Evolutionary conservation across 2,113 vertebrate species (phyloP), one percentile per base, ranked within the genome.

Genomic region (Scomber colias): DNA sequence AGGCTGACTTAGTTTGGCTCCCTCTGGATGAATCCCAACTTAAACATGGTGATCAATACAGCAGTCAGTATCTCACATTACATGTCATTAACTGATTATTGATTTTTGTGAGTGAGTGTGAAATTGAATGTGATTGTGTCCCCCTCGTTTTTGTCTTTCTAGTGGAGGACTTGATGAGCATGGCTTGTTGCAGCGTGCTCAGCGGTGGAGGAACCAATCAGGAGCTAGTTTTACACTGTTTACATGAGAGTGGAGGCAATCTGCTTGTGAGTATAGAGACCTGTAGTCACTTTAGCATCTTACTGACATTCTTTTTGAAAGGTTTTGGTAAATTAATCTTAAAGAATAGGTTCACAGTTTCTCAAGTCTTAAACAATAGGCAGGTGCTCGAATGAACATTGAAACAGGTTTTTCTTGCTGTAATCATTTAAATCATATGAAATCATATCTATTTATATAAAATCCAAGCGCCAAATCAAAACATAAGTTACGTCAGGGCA

Each of bases 171-270:
- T 90, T 99, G 77, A 94, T 99, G 93, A 97, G 94, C 60, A 95
- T 98, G 84, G 96, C 97, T 45, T 99, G 97, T 83, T 99, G 97
- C 73, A 99, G 97, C 83, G 96, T 97, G 85, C 92, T 99, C 89
- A 93, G 90, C 49, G 98, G 98, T 11, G 98, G 94, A 74, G 98
- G 98, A 87, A 99, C 98, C 90, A 99, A 99, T 82, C 96, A 98
- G 93, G 98, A 99, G 91, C 95, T 99, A 86, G 95, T 94, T 0
- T 89, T 98, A 77, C 98, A 99, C 92, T 97, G 95, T 91, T 95
- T 99, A 83, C 96, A 99, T 1, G 97, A 97, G 92, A 95, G 95
- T 35, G 94, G 95, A 68, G 98, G 98, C 40, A 94, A 96, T 82
- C 86, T 98, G 84, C 87, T 99, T 95, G 98, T 99, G 88, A 98